These are phyloP conservation scores for Sphecodes monilicornis DNA, from an alignment of 2,888 invertebrate genomes.

Conservation along the genomic window DNA sequence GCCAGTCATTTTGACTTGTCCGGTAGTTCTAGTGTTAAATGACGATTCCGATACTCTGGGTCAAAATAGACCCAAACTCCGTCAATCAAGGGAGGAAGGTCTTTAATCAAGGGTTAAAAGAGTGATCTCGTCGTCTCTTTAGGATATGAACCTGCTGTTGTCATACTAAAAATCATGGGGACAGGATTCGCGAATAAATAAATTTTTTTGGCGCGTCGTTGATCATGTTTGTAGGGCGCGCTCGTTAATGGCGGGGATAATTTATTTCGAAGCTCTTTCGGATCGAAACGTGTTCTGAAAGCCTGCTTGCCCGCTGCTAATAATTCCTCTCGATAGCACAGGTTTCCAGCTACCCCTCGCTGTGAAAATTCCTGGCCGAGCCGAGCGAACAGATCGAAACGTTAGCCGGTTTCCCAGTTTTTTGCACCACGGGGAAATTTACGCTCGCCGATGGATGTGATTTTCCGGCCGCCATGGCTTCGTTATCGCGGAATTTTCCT, in stretches of 20 bases:
- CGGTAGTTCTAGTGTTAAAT: no score
- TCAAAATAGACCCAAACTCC: no score
- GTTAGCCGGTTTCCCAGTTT: not conserved
- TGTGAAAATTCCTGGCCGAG: not conserved
- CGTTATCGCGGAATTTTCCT: constrained; percentile 25
- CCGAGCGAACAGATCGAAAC: constrained; percentile 13
- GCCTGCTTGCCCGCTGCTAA: constrained; percentile 17
- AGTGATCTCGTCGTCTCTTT: no score
- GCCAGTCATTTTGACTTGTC: no score
- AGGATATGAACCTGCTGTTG: no score
- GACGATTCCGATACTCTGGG: no score
- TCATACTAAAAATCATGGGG: no score
- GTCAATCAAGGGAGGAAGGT: no score
- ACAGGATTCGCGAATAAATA: no score
- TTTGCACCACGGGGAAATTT: constrained; percentile 6
- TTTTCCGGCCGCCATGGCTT: constrained; percentile 5
- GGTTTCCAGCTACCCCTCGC: not conserved
- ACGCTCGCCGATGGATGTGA: constrained; percentile 10
- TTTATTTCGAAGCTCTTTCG: not conserved
- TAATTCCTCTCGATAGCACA: not conserved
- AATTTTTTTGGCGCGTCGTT: not conserved
- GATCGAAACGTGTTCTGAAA: constrained; percentile 10
- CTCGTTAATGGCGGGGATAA: not conserved
- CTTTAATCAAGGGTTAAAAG: no score
- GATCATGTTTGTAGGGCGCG: not conserved